These are phyloP conservation scores for Archips crataeganus DNA, from an alignment of 2,888 invertebrate genomes.

Conservation along the genomic window DNA sequence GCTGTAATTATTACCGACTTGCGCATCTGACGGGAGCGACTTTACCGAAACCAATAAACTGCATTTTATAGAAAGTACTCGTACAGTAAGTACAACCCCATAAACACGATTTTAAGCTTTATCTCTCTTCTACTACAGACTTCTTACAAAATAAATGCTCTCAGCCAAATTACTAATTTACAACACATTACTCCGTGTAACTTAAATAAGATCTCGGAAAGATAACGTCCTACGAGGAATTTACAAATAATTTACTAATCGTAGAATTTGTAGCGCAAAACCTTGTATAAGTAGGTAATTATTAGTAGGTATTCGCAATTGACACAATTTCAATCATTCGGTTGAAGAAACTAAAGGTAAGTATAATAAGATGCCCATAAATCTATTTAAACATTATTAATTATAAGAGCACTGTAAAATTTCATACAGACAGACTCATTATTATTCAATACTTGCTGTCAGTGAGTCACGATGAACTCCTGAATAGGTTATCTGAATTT, in stretches of 20 bases:
- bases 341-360: no score
- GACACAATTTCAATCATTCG: no score
- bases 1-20: neutral
- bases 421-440: neutral
- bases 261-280: no score
- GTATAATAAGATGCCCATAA: no score
- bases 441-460: conserved; percentile 1
- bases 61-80: conserved; percentile 11
- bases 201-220: neutral
- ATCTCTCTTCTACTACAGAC: neutral
- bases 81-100: neutral
- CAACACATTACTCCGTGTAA: neutral
- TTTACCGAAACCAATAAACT: conserved; percentile 17
- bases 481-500: conserved; percentile 17
- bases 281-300: no score
- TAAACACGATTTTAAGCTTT: neutral
- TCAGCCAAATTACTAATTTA: neutral
- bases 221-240: neutral
- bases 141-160: no score
- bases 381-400: no score
- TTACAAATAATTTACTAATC: neutral
- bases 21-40: conserved; percentile 1
- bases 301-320: no score
- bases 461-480: conserved; percentile 17
- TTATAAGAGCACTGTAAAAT: neutral